Evolutionary conservation across 2,888 invertebrate species (phyloP).

Genomic region (Nebria salina): DNA sequence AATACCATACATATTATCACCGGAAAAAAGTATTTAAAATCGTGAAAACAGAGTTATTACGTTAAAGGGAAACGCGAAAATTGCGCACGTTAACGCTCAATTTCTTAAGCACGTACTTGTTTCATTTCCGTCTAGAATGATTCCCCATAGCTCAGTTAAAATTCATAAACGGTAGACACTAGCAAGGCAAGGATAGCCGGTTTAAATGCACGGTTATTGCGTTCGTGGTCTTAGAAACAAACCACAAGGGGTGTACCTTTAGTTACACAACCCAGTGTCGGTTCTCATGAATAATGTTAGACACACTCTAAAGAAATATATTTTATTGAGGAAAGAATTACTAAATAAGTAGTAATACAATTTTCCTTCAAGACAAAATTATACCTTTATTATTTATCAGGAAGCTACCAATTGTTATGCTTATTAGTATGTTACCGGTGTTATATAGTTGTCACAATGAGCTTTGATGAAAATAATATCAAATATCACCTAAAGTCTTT

Average conservation of each 20-base stretch:
- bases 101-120: constrained; percentile 29
- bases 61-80: constrained; percentile 24
- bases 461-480: too few species aligned
- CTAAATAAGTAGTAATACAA: background rate
- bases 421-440: background rate
- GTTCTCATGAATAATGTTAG: background rate
- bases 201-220: constrained; percentile 33
- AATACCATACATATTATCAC: background rate
- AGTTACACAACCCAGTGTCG: background rate
- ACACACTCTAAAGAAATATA: background rate
- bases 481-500: too few species aligned
- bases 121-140: constrained; percentile 26
- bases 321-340: background rate
- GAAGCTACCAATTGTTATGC: background rate
- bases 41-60: background rate
- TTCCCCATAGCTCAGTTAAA: constrained; percentile 42
- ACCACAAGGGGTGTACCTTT: constrained; percentile 23
- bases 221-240: constrained; percentile 32
- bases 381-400: background rate
- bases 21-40: background rate
- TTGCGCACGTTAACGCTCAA: constrained; percentile 21
- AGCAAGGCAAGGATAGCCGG: background rate
- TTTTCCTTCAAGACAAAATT: too few species aligned
- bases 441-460: too few species aligned
- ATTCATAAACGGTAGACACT: constrained; percentile 35